These are phyloP conservation scores for Eremobia ochroleuca DNA, from an alignment of 2,888 invertebrate species.

Conservation along the genomic window DNA sequence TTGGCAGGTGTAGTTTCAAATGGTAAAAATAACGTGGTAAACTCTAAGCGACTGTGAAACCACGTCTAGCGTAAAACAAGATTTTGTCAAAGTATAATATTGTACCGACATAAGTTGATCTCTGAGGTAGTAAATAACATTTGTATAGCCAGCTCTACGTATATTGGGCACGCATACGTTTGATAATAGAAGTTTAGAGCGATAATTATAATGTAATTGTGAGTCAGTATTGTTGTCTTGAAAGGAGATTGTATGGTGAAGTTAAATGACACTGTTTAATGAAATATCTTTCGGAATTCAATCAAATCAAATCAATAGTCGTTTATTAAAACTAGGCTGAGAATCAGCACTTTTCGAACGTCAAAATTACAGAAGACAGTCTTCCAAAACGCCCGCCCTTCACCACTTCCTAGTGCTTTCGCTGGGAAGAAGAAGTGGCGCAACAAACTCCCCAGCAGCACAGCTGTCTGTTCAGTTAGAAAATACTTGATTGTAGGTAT, in stretches of 20 bases:
- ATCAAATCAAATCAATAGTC: too few relatives aligned
- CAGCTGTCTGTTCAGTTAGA: too few relatives aligned
- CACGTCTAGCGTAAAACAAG: conserved; percentile 88
- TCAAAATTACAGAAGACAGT: too few relatives aligned
- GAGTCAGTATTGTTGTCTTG: conserved; percentile 31
- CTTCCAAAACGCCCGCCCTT: too few relatives aligned
- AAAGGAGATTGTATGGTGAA: conserved; percentile 3
- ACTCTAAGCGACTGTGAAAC: conserved; percentile 86
- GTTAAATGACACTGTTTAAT: conserved; percentile 41
- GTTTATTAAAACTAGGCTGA: too few relatives aligned
- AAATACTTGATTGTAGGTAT: too few relatives aligned
- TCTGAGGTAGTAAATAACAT: conserved; percentile 5
- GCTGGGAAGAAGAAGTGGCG: too few relatives aligned
- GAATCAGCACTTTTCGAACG: too few relatives aligned
- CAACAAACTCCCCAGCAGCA: too few relatives aligned
- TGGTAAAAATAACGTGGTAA: conserved; percentile 69
- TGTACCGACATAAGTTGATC: conserved; percentile 75
- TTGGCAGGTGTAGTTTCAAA: not conserved
- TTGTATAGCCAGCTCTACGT: conserved; percentile 4
- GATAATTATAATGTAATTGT: conserved; percentile 60
- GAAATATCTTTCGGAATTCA: conserved; percentile 11
- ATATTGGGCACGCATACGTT: conserved; percentile 47
- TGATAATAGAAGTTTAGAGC: conserved; percentile 49
- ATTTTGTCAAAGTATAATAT: conserved; percentile 88
- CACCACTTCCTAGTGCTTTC: too few relatives aligned